Evolutionary conservation across 2,888 invertebrate species (phyloP), one percentile per base, ranked within the genome.

Genomic region (Nomada lathburiana): DNA sequence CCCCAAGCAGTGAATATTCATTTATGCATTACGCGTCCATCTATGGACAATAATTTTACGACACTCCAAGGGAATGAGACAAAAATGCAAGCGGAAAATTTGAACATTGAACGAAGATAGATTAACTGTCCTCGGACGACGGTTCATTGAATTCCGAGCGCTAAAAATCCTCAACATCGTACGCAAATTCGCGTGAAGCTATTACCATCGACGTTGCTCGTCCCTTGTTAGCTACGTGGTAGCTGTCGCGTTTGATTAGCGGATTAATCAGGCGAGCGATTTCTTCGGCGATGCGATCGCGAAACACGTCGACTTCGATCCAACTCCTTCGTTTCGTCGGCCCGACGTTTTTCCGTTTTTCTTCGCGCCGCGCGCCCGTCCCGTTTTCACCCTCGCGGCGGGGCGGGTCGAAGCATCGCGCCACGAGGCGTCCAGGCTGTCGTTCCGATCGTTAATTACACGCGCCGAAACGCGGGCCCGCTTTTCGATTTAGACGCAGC

Each of bases 381-480:
- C 53, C 2, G 55, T 44, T 73, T 70, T 71, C 71, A 42, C 64
- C 71, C 64, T 67, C 62, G 57, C 59, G 20, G 18, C 16, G 47
- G 0, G 16, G 13, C 47, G 47, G 16, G 13, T n/a, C 42, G 47
- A 29, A 36, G 20, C 18, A 23, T 36, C 23, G 50, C n/a, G 50
- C 29, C 42, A 20, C 26, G 29, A 18, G 5, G 13, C 42, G 69
- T 62, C 62, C 47, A 55, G 69, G 75, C 70, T 62, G 65, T 53
- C 72, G 69, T 29, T 67, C 63, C n/a, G 47, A 52, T 60, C 65
- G 79, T 84, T 84, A 84, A 87, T 86, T 81, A 77, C 53, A n/a
- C 57, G 57, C 65, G n/a, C 18, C 16, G 63, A 65, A 67, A 65
- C 36, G 53, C 60, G 47, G 53, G 57, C 62, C 11, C 65, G 60